Evolutionary conservation across 2,888 invertebrate species (phyloP).

Genomic region (Pollenia angustigena): DNA sequence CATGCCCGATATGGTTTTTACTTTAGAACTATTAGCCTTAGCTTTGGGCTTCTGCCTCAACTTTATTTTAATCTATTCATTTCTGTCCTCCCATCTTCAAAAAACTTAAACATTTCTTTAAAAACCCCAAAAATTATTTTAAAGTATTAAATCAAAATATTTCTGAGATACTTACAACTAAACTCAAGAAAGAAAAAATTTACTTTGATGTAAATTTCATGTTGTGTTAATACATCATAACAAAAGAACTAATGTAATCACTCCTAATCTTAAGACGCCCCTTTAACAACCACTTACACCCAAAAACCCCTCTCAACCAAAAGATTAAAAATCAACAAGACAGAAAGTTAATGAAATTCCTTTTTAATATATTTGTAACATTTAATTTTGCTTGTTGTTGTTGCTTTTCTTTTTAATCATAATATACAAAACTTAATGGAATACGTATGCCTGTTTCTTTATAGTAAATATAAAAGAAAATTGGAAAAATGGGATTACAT

Average conservation of each 20-base stretch:
- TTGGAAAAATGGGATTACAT: background rate
- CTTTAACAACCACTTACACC: background rate
- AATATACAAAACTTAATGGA: background rate
- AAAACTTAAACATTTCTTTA: too few relatives aligned
- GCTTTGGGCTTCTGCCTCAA: too few relatives aligned
- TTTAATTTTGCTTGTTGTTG: background rate
- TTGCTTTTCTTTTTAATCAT: background rate
- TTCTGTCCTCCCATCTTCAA: too few relatives aligned
- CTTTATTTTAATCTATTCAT: too few relatives aligned
- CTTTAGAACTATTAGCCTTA: too few relatives aligned
- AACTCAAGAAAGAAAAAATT: constrained; percentile 13
- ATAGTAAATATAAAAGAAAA: background rate
- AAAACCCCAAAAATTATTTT: background rate
- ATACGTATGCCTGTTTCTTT: background rate
- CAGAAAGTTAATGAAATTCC: constrained; percentile 8
- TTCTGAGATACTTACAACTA: background rate
- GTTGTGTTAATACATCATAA: background rate
- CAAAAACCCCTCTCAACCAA: background rate
- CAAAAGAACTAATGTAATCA: constrained; percentile 18
- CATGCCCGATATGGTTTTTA: too few relatives aligned
- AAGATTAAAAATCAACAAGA: constrained; percentile 3
- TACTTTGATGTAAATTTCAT: constrained; percentile 21
- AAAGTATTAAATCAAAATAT: background rate
- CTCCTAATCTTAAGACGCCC: background rate
- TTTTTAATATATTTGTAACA: constrained; percentile 13